Evolutionary conservation across 2,888 invertebrate genomes (phyloP).

Genomic region (Mamestra brassicae): DNA sequence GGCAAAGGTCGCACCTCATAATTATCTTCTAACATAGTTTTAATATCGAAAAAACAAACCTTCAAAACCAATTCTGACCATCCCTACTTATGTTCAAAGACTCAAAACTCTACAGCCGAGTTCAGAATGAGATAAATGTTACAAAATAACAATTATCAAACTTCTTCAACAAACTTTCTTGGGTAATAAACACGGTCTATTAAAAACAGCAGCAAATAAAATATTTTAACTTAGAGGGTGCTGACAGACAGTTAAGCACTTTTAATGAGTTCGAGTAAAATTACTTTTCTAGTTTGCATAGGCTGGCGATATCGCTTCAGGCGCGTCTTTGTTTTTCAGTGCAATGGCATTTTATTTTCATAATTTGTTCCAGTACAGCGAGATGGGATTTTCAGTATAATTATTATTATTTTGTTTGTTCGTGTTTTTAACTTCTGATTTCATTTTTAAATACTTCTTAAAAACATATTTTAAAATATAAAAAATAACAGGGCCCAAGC

Average conservation of each 20-base stretch:
- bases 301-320: slow-evolving; percentile 32
- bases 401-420: neutral
- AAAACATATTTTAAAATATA: no score
- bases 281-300: slow-evolving; percentile 60
- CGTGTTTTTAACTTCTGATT: no score
- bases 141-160: slow-evolving; percentile 24
- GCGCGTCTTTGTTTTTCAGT: slow-evolving; percentile 25
- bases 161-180: slow-evolving; percentile 8
- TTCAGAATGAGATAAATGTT: slow-evolving; percentile 12
- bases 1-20: neutral
- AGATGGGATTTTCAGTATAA: neutral
- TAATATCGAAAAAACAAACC: neutral
- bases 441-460: no score
- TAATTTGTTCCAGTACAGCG: slow-evolving; percentile 29
- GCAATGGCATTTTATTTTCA: slow-evolving; percentile 47
- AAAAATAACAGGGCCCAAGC: neutral
- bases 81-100: neutral
- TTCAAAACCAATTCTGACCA: neutral
- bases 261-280: slow-evolving; percentile 60
- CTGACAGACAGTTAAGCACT: slow-evolving; percentile 45
- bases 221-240: slow-evolving; percentile 16
- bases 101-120: neutral
- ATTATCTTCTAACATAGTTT: no score
- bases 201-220: slow-evolving; percentile 43
- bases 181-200: slow-evolving; percentile 16